Conservation (phyloP, 2,797 vertebrate species). For the Emys orbicularis region DNA sequence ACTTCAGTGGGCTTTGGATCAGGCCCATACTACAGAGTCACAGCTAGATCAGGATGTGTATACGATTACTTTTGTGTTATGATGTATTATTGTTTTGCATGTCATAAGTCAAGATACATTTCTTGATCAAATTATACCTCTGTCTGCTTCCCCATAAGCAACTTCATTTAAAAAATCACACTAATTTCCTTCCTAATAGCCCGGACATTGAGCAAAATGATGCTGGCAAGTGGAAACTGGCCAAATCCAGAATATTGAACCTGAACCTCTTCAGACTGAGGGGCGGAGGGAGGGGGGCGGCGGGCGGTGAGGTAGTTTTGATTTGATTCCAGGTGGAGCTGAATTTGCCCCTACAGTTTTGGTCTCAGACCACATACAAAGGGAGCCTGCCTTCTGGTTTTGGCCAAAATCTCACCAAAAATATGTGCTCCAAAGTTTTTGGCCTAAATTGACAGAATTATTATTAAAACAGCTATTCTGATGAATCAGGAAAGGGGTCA, state of each 20-base stretch:
- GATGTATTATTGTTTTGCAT: not conserved
- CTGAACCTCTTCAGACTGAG: not conserved
- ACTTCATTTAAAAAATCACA: not conserved
- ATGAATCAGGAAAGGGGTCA: not conserved
- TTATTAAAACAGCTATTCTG: too few species aligned
- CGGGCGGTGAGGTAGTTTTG: not conserved
- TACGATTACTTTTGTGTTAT: not conserved
- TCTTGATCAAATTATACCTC: not conserved
- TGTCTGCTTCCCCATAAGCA: not conserved
- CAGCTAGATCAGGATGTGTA: not conserved
- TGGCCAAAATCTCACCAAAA: too few species aligned
- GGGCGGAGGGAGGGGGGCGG: not conserved
- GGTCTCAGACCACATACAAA: too few species aligned
- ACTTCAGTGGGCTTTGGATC: not conserved
- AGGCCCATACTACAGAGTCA: not conserved
- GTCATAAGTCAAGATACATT: not conserved
- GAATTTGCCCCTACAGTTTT: not conserved
- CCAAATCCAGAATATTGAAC: not conserved
- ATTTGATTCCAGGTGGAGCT: not conserved
- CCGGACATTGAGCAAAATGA: not conserved
- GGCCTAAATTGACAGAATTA: too few species aligned
- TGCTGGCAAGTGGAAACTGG: not conserved
- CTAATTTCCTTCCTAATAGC: not conserved
- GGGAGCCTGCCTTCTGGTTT: too few species aligned
- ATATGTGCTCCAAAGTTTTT: too few species aligned